Evolutionary conservation across 2,113 vertebrate species (phyloP).

Genomic region (Tonatia bakeri): DNA sequence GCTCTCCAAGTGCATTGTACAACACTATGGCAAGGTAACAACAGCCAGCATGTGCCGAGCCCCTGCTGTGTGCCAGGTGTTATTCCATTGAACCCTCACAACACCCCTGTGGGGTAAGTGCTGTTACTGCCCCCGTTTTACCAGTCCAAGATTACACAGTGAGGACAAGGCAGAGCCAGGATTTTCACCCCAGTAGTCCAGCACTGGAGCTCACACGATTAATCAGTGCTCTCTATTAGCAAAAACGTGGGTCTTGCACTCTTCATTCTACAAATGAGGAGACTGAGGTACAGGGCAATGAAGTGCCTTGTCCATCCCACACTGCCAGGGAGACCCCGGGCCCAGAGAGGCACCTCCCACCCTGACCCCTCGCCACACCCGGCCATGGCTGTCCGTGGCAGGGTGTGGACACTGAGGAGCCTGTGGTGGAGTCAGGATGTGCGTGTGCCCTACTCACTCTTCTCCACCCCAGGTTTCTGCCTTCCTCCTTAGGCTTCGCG

Average conservation of each 20-base stretch:
- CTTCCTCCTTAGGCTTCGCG: background rate
- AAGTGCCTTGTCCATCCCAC: background rate
- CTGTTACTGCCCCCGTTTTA: background rate
- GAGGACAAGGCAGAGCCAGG: background rate
- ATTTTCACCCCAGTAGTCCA: background rate
- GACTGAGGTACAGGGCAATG: background rate
- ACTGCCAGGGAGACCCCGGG: background rate
- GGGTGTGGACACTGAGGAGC: background rate
- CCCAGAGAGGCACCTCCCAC: background rate
- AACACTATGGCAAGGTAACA: no score
- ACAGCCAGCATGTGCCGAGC: background rate
- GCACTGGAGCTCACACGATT: background rate
- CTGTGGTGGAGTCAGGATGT: background rate
- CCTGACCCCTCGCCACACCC: background rate
- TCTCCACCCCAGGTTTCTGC: slow-evolving; percentile 34
- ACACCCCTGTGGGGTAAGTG: background rate
- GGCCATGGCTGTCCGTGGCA: no score
- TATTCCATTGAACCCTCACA: background rate
- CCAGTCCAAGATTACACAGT: background rate
- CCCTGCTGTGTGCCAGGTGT: background rate
- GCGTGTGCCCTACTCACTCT: background rate
- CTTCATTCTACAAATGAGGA: background rate
- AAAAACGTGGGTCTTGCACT: background rate
- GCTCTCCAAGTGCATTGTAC: background rate
- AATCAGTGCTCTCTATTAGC: background rate